Percentiles rank a stretch among this genome's conserved stretches.
Conservation (phyloP, 1,140 invertebrate species). For the Globodera ellingtonae region DNA sequence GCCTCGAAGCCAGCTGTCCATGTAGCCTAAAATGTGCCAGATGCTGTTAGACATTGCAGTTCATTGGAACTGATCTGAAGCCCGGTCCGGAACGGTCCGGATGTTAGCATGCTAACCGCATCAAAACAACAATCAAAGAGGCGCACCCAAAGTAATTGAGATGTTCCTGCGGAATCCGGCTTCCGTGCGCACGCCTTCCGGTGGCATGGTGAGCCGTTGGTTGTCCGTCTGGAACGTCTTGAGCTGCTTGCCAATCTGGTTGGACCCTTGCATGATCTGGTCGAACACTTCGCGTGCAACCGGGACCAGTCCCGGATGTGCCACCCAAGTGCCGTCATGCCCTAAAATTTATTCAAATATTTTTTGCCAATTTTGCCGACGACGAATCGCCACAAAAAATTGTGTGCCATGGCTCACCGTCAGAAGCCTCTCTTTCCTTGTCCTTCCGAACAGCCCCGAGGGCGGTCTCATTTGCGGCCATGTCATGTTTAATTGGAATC, state of each 20-base stretch:
- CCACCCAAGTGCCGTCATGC: conserved; percentile 76
- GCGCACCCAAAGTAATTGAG: conserved; percentile 66
- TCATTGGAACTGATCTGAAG: neutral
- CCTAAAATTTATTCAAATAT: conserved; percentile 29
- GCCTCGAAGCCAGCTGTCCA: conserved; percentile 74
- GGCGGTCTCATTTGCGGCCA: conserved; percentile 56
- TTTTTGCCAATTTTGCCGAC: too few relatives aligned
- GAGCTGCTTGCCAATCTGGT: conserved; percentile 61
- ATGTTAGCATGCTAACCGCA: neutral
- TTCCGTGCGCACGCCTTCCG: conserved; percentile 71
- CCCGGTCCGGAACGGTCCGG: neutral
- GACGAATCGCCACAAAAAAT: too few relatives aligned
- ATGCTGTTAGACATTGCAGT: neutral
- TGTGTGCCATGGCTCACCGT: conserved; percentile 40
- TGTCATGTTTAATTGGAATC: conserved; percentile 67
- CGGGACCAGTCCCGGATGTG: conserved; percentile 72
- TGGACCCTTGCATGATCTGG: conserved; percentile 44
- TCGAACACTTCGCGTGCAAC: conserved; percentile 71
- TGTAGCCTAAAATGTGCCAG: conserved; percentile 67
- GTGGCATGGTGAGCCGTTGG: conserved; percentile 71
- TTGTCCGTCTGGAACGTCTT: conserved; percentile 51
- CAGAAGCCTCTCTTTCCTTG: conserved; percentile 65
- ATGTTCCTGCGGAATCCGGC: conserved; percentile 73
- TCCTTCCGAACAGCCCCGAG: conserved; percentile 59
- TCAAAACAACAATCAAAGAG: neutral